Base-by-base conservation (phyloP, 2,888 invertebrate species). In the Opisthograptis luteolata region DNA sequence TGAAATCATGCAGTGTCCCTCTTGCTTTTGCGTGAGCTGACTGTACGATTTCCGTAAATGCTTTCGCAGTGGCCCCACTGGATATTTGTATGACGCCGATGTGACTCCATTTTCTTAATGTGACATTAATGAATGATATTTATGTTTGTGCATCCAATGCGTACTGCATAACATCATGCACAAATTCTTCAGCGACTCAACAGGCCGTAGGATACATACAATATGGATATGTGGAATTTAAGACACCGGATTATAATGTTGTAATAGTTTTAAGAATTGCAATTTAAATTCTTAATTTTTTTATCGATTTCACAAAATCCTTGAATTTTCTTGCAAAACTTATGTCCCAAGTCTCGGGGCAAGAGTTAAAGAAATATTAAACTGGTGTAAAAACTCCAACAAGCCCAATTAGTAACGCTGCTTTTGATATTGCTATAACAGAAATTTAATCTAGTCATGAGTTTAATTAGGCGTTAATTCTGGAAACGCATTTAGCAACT, bases 121-220 rank as follows among this genome's bases (percentile, higher is more conserved):
- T 70, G 75, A 76, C 76, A 70, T 68, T 72, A 75, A 76, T 68
- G 70, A 70, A 76, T 73, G 68, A 65, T 25, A n/a, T n/a, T n/a
- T 58, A 62, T 66, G 60, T 65, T 62, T 74, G 64, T 66, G 70
- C 62, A 79, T 76, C 73, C 71, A 69, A 67, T 66, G 58, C 47
- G 51, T 55, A 32, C 13, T 22, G 56, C 48, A 37, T 36, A 49
- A 37, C 57, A 43, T 54, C 45, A 60, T 51, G 50, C 45, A 53
- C 62, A 62, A 66, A 66, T 66, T 56, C 52, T 53, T 24, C 14
- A 13, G 19, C 12, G 27, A 9, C 10, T 43, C 28, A 9, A 30
- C 27, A 19, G 12, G 24, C 12, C 35, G 20, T 28, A 41, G n/a
- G 7, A 12, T 9, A 25, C n/a, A n/a, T n/a, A 15, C 30, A n/a